These are phyloP conservation scores for Drosophila quinaria DNA, from an alignment of 2,888 invertebrate genomes.

Conservation along the genomic window DNA sequence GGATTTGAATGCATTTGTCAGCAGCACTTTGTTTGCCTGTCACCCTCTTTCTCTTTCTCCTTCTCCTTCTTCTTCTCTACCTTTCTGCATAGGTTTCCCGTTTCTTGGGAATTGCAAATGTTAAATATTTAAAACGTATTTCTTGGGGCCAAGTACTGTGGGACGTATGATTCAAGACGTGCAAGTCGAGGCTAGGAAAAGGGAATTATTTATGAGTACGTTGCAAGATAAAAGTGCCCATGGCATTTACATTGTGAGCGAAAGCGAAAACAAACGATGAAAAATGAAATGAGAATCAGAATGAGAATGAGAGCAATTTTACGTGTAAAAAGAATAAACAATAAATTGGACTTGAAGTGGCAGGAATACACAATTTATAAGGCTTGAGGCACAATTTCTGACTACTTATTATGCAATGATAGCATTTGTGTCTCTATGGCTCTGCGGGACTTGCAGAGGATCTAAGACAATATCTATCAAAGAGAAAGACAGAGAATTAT, in stretches of 20 bases:
- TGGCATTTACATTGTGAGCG: conserved; percentile 10
- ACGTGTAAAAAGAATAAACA: conserved; percentile 17
- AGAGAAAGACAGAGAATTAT: not conserved
- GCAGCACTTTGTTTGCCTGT: conserved; percentile 21
- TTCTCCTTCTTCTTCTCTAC: not conserved
- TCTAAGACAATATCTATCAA: not conserved
- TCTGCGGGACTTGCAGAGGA: not conserved
- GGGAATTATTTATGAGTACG: conserved; percentile 35
- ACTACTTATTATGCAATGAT: not conserved
- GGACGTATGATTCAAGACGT: not conserved
- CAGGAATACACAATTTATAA: conserved; percentile 10
- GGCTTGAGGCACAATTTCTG: not conserved
- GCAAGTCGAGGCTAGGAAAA: conserved; percentile 22
- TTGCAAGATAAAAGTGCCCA: conserved; percentile 12
- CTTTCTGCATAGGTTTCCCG: not conserved
- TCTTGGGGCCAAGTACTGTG: conserved; percentile 6
- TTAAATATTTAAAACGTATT: conserved; percentile 40
- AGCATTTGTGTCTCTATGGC: not conserved
- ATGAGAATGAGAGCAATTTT: not conserved
- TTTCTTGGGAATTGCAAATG: conserved; percentile 25
- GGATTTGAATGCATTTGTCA: conserved; percentile 44
- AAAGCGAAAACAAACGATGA: conserved; percentile 19
- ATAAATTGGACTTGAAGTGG: conserved; percentile 22
- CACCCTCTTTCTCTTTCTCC: not conserved
- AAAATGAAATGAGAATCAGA: conserved; percentile 1